Percentiles rank a stretch among this genome's conserved stretches.
Evolutionary conservation across 1,140 invertebrate species (phyloP).

Genomic region (Hormaphis cornu): DNA sequence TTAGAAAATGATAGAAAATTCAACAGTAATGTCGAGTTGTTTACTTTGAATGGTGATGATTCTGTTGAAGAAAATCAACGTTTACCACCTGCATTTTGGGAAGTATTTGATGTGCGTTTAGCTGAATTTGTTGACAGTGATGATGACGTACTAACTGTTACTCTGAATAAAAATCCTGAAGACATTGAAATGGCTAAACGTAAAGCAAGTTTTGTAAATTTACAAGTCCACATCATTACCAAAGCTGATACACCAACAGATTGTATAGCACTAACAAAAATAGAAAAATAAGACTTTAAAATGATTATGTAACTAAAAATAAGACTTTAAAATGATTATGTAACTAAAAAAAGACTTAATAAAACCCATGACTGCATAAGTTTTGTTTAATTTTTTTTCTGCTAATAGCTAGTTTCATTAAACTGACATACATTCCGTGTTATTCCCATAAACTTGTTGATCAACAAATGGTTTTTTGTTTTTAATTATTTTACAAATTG

Average conservation of each 20-base stretch:
- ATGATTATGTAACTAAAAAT: too few relatives aligned
- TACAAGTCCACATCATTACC: not conserved
- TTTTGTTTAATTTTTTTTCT: too few relatives aligned
- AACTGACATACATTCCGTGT: too few relatives aligned
- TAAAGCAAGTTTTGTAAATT: not conserved
- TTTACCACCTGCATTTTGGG: not conserved
- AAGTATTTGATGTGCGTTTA: constrained; percentile 1
- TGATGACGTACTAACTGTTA: constrained; percentile 15
- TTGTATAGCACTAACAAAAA: not conserved
- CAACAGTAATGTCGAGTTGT: not conserved
- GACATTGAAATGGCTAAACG: not conserved
- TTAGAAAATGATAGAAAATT: constrained; percentile 11
- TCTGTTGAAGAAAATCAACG: not conserved
- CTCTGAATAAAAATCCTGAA: not conserved
- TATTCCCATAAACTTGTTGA: too few relatives aligned
- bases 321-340: too few relatives aligned
- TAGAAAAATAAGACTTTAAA: not conserved
- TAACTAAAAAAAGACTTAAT: too few relatives aligned
- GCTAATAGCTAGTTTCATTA: too few relatives aligned
- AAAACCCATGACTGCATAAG: too few relatives aligned
- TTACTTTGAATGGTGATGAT: not conserved
- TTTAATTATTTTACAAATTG: too few relatives aligned
- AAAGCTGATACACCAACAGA: not conserved
- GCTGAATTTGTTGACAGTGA: not conserved
- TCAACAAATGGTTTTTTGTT: too few relatives aligned